Evolutionary conservation across 2,888 invertebrate genomes (phyloP), one percentile per base, ranked within the genome.

Genomic region (Linnaemya tessellans): DNA sequence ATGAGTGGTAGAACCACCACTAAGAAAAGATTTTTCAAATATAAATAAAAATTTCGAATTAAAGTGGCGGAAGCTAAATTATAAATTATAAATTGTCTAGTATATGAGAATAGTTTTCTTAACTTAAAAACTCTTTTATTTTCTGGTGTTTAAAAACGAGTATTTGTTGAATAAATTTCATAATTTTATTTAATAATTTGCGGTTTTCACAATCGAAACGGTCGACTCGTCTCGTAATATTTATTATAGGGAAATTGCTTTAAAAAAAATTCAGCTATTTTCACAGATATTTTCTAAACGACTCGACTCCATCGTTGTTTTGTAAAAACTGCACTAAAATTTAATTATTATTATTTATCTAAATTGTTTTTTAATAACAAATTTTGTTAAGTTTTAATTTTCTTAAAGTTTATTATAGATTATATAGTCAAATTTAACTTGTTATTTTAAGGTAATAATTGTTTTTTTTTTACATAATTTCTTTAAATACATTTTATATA

Each of bases 381-480:
- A 68, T 84, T 80, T 83, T 84, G 51, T 80, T 79, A 65, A 49
- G 62, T 80, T 82, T 68, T 75, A 15, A 64, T 81, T 38, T 74
- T 71, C 41, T 73, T 68, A 68, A 56, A 30, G 41, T 70, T 78
- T 84, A 87, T 88, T 88, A 91, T 91, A 91, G 91, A 91, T 91
- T 91, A 91, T 91, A 91, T 91, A 90, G 90, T 90, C 90, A 91
- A 91, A 90, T 91, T 88, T 89, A 91, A 91, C 91, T 88, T 79
- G 79, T 84, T 67, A 1, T 41, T 60, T 70, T 41, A 87, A 83
- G 78, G 78, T 84, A 82, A 75, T 84, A 82, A 75, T 71, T 70
- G 15, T 65, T 83, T 70, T 30, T 49, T 41, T 30, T 30, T 71
- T 46, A 43, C 60, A 64, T 78, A 65, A 79, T 62, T 78, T 64